Conservation (phyloP, 2,113 vertebrate species). For the Nettapus auritus region DNA sequence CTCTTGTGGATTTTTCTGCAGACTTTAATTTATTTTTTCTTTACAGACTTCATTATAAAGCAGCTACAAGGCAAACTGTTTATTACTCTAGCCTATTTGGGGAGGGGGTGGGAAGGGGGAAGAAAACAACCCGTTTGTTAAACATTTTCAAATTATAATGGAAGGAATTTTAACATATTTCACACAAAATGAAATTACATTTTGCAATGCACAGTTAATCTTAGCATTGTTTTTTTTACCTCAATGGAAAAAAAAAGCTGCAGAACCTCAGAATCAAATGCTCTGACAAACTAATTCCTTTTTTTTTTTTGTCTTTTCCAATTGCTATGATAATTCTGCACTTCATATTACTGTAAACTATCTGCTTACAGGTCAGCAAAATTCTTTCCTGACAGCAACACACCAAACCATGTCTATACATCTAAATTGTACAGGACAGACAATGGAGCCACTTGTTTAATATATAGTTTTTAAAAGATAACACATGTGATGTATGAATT, state of each 20-base stretch:
- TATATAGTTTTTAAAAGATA: neutral
- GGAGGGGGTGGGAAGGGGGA: neutral
- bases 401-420: neutral
- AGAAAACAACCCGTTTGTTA: neutral
- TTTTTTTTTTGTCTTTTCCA: neutral
- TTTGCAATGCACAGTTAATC: neutral
- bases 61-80: neutral
- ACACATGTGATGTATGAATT: neutral
- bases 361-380: neutral
- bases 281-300: neutral
- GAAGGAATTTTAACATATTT: neutral
- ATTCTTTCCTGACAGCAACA: neutral
- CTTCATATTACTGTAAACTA: neutral
- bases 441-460: neutral
- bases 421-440: neutral
- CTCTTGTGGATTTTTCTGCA: neutral
- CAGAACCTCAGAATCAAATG: neutral
- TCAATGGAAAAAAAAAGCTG: neutral
- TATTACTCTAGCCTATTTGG: neutral
- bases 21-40: neutral
- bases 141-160: neutral
- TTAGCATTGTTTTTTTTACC: neutral
- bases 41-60: neutral
- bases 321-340: neutral
- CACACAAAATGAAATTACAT: neutral